Base-by-base conservation (phyloP, 2,797 vertebrate species). In the Phoxinus dragarum region DNA sequence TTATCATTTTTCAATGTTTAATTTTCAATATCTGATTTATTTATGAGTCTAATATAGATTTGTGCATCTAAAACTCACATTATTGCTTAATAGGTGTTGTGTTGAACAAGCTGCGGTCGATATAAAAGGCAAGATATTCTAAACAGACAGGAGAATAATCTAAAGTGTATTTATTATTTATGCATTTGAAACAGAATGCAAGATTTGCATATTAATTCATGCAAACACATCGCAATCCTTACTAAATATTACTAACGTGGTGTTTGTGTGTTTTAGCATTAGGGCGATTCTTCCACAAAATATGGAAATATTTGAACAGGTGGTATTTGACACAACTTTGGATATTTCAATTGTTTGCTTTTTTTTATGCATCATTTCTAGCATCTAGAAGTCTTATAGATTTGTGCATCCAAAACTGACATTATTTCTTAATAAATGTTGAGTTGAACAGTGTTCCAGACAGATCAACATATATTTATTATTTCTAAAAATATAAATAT, bases 141-240 rank as follows among this genome's bases (percentile, higher is more conserved):
- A 52, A 21, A 67, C 42, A 31, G 27, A 52, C 54, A 68, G 75
- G 6, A 77, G 54, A 49, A 78, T 56, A 64, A 76, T 76, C 74
- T 40, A 40, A 76, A 40, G 4, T 56, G 8, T 68, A 77, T 56
- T 27, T 75, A 56, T 84, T 76, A 76, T 84, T 74, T 68, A 67
- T 56, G 47, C 42, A 21, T 84, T 78, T 56, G 64, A 42, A 71
- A 54, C 64, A 19, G 49, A 76, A 66, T 56, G 61, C 56, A 59
- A 69, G 34, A 27, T 54, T 44, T 44, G 64, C 44, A 68, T 86
- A 52, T 86, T 59, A 82, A 68, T 78, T 69, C 49, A 75, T 31
- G 61, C 80, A 86, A 82, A 74, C 44, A 47, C 42, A 42, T 8
- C 3, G 8, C 54, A 27, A 31, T 64, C 56, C 23, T 42, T 61